These are phyloP conservation scores for Catharus fuscescens DNA, from an alignment of 2,113 vertebrate species.

Conservation along the genomic window DNA sequence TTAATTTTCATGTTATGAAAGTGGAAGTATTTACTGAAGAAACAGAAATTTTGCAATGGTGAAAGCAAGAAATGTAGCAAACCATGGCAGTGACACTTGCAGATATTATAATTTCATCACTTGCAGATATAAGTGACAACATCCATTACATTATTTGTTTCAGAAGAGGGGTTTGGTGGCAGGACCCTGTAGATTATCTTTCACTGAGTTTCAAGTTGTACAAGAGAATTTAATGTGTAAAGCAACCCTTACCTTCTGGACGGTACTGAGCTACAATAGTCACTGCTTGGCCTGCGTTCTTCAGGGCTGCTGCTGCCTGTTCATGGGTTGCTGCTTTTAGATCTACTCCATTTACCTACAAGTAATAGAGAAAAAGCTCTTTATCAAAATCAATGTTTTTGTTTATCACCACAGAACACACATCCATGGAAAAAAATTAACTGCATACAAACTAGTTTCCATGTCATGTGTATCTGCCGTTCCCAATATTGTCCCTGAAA, in stretches of 20 bases:
- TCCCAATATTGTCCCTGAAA: not conserved
- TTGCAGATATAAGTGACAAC: not conserved
- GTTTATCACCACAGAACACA: not conserved
- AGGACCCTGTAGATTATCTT: not conserved
- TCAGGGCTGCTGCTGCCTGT: conserved; percentile 92
- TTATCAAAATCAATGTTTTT: conserved; percentile 3
- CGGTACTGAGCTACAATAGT: conserved; percentile 95
- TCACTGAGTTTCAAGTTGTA: not conserved
- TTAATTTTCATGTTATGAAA: not conserved
- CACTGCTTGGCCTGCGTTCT: conserved; percentile 95
- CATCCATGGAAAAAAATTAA: not conserved
- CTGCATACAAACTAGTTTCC: not conserved
- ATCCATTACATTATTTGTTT: not conserved
- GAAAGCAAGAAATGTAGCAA: not conserved
- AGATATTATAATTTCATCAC: not conserved
- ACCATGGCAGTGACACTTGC: not conserved
- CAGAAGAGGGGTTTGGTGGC: not conserved
- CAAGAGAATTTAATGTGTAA: not conserved
- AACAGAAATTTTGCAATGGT: not conserved
- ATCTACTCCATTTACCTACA: conserved; percentile 94
- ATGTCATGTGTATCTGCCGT: not conserved
- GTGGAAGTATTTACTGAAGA: not conserved
- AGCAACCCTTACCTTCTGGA: conserved; percentile 87
- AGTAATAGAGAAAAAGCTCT: not conserved
- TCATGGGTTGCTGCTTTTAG: conserved; percentile 93